Conservation (phyloP, 1,140 invertebrate genomes). For the Bradysia coprophila region DNA sequence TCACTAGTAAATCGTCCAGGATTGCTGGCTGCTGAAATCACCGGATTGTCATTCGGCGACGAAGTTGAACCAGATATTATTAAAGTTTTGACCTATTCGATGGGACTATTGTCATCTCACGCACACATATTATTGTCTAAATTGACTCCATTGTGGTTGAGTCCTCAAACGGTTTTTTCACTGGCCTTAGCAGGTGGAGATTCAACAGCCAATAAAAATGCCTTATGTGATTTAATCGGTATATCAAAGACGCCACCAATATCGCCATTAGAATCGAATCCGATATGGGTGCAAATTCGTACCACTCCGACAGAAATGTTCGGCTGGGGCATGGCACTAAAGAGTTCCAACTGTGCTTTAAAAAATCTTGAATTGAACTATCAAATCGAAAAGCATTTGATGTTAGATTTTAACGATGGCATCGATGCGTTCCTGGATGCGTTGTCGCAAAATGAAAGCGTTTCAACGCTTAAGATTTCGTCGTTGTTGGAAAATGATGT, state of each 20-base stretch:
- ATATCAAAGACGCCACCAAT: conserved; percentile 16
- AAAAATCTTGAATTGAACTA: conserved; percentile 28
- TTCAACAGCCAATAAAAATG: conserved; percentile 27
- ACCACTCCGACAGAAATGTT: conserved; percentile 25
- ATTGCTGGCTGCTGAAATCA: conserved; percentile 29
- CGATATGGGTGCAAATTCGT: conserved; percentile 23
- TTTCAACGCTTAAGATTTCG: conserved; percentile 26
- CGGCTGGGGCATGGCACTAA: conserved; percentile 27
- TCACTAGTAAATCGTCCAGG: conserved; percentile 30
- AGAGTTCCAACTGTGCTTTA: conserved; percentile 23
- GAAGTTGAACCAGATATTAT: conserved; percentile 8
- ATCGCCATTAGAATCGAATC: conserved; percentile 17
- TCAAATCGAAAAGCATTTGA: conserved; percentile 24
- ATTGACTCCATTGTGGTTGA: conserved; percentile 28
- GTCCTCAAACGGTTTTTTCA: conserved; percentile 26
- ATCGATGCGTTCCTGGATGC: conserved; percentile 26
- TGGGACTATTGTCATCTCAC: conserved; percentile 27
- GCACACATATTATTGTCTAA: conserved; percentile 27
- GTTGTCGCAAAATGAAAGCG: conserved; percentile 25
- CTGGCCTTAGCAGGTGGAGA: conserved; percentile 29
- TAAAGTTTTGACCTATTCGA: conserved; percentile 25
- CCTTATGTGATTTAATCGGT: conserved; percentile 26
- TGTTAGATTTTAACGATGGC: conserved; percentile 9
- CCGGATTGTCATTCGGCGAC: conserved; percentile 24
- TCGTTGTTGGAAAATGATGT: conserved; percentile 29